Percentiles rank a stretch among this genome's conserved stretches.
These are phyloP conservation scores for Trissolcus japonicus DNA, from an alignment of 2,888 invertebrate species.

Conservation along the genomic window DNA sequence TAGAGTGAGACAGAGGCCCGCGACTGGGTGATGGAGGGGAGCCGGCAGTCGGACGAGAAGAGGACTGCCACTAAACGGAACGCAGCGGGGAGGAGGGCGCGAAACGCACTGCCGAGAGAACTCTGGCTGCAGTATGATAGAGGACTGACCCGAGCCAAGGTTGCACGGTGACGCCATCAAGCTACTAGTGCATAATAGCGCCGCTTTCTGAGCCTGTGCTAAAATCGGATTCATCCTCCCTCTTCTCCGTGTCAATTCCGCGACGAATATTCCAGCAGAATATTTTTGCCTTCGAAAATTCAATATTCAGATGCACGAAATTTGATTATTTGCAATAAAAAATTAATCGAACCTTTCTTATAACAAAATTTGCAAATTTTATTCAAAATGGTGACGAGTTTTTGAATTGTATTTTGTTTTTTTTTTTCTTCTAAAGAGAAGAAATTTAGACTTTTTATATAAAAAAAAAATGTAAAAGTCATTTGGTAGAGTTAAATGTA, in stretches of 20 bases:
- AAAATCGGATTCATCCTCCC: constrained; percentile 67
- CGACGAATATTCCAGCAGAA: constrained; percentile 44
- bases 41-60: constrained; percentile 24
- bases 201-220: constrained; percentile 68
- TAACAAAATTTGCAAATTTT: too few relatives aligned
- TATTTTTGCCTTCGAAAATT: constrained; percentile 15
- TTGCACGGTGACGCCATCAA: constrained; percentile 75
- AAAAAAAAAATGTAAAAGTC: background rate
- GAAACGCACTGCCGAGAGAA: constrained; percentile 59
- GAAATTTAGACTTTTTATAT: background rate
- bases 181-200: constrained; percentile 76
- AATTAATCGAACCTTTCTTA: background rate
- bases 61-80: constrained; percentile 52
- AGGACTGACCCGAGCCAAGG: constrained; percentile 76
- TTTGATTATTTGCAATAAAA: background rate
- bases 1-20: constrained; percentile 43
- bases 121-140: constrained; percentile 73
- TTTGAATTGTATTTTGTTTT: background rate
- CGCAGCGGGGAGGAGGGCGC: constrained; percentile 48
- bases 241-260: constrained; percentile 50
- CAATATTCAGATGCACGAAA: background rate
- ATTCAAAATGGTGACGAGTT: background rate
- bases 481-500: constrained; percentile 11
- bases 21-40: constrained; percentile 16
- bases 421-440: too few relatives aligned